Conservation (phyloP, 2,113 vertebrate species). For the Stigmatopora argus region DNA sequence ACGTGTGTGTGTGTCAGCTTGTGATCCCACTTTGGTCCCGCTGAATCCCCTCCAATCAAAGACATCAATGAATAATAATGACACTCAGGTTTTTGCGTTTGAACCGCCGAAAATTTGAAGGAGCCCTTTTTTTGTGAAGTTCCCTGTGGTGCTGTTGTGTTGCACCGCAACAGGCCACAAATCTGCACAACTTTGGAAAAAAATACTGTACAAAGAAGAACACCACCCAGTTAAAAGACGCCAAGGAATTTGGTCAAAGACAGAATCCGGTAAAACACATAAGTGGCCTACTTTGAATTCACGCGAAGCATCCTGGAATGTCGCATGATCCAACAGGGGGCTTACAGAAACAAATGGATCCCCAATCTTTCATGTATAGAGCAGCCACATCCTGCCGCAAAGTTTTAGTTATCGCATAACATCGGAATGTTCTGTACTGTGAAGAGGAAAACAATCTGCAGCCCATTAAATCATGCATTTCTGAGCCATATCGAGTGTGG, state of each 20-base stretch:
- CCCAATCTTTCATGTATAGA: slow-evolving; percentile 46
- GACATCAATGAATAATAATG: slow-evolving; percentile 52
- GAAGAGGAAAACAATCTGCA: slow-evolving; percentile 22
- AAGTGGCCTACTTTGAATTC: slow-evolving; percentile 54
- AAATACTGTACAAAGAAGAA: slow-evolving; percentile 29
- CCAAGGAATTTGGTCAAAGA: slow-evolving; percentile 59
- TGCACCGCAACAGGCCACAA: slow-evolving; percentile 65
- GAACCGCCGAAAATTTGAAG: slow-evolving; percentile 61
- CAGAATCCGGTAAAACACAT: slow-evolving; percentile 63
- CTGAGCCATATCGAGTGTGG: slow-evolving; percentile 28
- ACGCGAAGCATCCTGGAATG: slow-evolving; percentile 58
- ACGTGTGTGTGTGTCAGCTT: slow-evolving; percentile 51
- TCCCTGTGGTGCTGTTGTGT: slow-evolving; percentile 68
- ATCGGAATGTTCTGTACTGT: slow-evolving; percentile 45
- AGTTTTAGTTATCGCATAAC: slow-evolving; percentile 57
- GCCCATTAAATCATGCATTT: slow-evolving; percentile 27
- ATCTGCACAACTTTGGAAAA: slow-evolving; percentile 51
- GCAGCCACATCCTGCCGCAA: slow-evolving; percentile 44
- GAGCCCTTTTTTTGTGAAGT: slow-evolving; percentile 52
- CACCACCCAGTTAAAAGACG: slow-evolving; percentile 54
- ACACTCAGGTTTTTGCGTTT: slow-evolving; percentile 46
- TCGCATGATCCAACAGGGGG: slow-evolving; percentile 50
- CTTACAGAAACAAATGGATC: slow-evolving; percentile 59
- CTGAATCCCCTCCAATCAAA: slow-evolving; percentile 24
- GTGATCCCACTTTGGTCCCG: slow-evolving; percentile 6